Percentiles rank a stretch among this genome's conserved stretches.
phyloP scores from a whole-genome alignment of 2,888 invertebrate genomes.

The Nephrotoma flavescens region DNA sequence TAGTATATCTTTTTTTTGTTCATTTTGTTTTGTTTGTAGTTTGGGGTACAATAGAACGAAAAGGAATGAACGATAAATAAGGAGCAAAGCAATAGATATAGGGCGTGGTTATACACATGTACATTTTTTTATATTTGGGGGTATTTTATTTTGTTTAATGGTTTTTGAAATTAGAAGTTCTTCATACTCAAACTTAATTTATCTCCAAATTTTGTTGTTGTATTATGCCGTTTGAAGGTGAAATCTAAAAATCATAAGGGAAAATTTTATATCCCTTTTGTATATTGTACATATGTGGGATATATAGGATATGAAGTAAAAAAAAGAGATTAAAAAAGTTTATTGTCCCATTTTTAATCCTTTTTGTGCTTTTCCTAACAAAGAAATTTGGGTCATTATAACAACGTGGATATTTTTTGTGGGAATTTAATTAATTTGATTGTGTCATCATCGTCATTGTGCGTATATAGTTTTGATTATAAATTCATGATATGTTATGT shows the following conservation, averaged over 20 bases:
- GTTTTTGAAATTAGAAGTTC: constrained; percentile 1
- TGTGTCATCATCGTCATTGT: not conserved
- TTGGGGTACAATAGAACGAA: not conserved
- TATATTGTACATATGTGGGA: not conserved
- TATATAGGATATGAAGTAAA: not conserved
- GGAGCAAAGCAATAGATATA: not conserved
- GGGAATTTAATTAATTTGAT: not conserved
- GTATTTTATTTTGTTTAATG: not conserved
- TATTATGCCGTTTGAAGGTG: not conserved
- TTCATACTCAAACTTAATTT: constrained; percentile 1
- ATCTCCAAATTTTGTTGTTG: not conserved
- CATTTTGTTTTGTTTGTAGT: not conserved
- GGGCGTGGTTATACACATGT: not conserved
- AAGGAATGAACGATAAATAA: not conserved
- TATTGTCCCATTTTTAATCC: not conserved
- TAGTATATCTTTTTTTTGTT: not conserved
- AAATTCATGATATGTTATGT: not conserved
- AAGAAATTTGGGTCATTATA: not conserved
- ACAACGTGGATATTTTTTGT: not conserved
- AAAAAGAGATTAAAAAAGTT: not conserved
- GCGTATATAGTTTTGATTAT: not conserved
- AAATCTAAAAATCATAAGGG: not conserved
- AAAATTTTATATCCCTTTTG: not conserved
- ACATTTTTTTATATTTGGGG: not conserved
- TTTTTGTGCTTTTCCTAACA: not conserved